Evolutionary conservation across 2,113 vertebrate genomes (phyloP), one percentile per base, ranked within the genome.

Genomic region (Pachyramphus minor): DNA sequence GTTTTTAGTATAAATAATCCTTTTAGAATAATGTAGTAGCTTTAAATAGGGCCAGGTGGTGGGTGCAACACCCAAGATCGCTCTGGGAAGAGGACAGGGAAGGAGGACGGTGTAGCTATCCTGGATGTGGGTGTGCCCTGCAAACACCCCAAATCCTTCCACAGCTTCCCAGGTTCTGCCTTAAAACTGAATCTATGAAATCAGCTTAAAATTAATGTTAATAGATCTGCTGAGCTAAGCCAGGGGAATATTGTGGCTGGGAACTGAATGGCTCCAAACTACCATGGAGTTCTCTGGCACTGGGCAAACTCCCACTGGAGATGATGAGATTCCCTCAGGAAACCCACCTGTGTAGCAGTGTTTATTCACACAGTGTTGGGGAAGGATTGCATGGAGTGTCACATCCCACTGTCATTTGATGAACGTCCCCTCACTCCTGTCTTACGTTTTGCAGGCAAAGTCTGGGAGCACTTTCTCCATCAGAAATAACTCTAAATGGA

Each of bases 1-100:
- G 58, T 84, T 92, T 94, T 94, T 79, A 63, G 95, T 97, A 97
- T 96, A 98, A 98, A 97, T 98, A 97, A 98, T 95, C 96, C 82
- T 89, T 96, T 97, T 96, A 90, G 97, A 98, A 97, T 97, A 97
- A 95, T 90, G 90, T 17, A 7, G 73, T 53, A 88, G 93, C 82
- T 97, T 97, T 97, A 97, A 97, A 95, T 86, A 89, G 96, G 96
- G 96, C 97, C 97, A 97, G 97, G 98, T 97, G 97, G 87, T 93
- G 90, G 69, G 90, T 90, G 94, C 96, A 72, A 52, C 83, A 84
- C 83, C 89, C 86, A 86, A 5, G 95, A 62, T 72, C 33, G 86
- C 74, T 59, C 31, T 15, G 77, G 88, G 33, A 69, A 44, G 73
- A 67, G 79, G 12, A 2, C 63, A 72, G 49, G 67, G 82, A 23